Evolutionary conservation across 2,113 vertebrate species (phyloP).

Genomic region (Turnix velox): DNA sequence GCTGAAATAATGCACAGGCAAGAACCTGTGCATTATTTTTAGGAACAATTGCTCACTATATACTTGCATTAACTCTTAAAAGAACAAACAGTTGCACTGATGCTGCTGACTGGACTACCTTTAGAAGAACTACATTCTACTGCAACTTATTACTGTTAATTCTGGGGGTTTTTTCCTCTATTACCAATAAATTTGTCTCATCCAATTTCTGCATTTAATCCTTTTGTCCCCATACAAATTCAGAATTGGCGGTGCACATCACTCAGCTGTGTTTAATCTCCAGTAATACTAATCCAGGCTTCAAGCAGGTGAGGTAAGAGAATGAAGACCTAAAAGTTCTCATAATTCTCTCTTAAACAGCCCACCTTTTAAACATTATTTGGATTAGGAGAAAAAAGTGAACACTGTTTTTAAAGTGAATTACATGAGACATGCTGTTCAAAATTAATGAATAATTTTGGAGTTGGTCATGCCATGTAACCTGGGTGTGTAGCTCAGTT

Average conservation of each 20-base stretch:
- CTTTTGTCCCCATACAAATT: not conserved
- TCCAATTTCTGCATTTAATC: not conserved
- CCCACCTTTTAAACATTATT: not conserved
- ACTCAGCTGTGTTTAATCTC: not conserved
- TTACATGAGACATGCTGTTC: not conserved
- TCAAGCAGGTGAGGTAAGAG: not conserved
- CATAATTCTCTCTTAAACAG: not conserved
- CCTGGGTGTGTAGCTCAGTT: no score
- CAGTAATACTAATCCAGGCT: not conserved
- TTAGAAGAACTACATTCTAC: not conserved
- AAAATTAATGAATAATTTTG: not conserved
- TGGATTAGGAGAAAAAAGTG: not conserved
- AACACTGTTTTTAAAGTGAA: not conserved
- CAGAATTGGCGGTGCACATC: not conserved
- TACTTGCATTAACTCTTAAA: not conserved
- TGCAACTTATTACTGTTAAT: not conserved
- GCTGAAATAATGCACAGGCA: not conserved
- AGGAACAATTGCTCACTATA: not conserved
- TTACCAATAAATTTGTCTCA: not conserved
- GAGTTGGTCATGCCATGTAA: not conserved
- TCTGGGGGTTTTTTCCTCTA: not conserved
- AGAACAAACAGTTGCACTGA: not conserved
- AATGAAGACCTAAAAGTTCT: not conserved
- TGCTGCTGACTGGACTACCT: not conserved
- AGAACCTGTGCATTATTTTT: not conserved